Evolutionary conservation across 1,140 invertebrate species (phyloP), one percentile per base, ranked within the genome.

Genomic region (Littorina saxatilis): DNA sequence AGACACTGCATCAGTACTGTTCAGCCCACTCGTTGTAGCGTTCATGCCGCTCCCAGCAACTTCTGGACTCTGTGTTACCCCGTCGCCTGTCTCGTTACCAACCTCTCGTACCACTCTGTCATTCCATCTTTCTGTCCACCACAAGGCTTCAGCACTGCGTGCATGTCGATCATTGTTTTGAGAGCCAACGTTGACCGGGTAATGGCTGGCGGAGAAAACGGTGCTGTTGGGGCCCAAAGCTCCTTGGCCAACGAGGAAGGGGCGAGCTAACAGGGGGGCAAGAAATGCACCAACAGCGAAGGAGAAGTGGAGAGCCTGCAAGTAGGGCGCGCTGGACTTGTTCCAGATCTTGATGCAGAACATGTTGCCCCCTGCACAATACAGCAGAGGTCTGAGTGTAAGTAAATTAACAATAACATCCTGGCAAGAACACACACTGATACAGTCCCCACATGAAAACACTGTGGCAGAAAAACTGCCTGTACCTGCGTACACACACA

Each of bases 271-370:
- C 4, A 94, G 88, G 20, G 94, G 94, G 23, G 94, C 93, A 52
- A 94, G 83, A 80, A 94, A 93, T 2, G 93, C 93, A 40, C 94
- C 94, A 47, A 94, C 81, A 29, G 93, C 93, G 91, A 94, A 94
- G 32, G 92, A 92, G 87, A 94, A 94, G 82, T 94, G 94, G 40
- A 94, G 80, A 5, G 93, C 88, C 86, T 94, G 94, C 82, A 94
- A 92, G 80, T 92, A 94, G 5, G 93, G 93, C 4, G 91, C 91
- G 85, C 93, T 93, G 63, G 92, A 90, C 66, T 91, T 90, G 15
- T 92, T 92, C 94, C 94, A 94, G 11, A 94, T 88, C 73, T 92
- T 87, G 15, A 94, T 87, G 86, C 93, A 93, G 70, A 93, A 90
- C 9, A 93, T 92, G 90, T 94, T 94, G n/a, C 93, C 92, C 76